These are phyloP conservation scores for Gobio occitaniae DNA, from an alignment of 2,797 vertebrate species.

Conservation along the genomic window DNA sequence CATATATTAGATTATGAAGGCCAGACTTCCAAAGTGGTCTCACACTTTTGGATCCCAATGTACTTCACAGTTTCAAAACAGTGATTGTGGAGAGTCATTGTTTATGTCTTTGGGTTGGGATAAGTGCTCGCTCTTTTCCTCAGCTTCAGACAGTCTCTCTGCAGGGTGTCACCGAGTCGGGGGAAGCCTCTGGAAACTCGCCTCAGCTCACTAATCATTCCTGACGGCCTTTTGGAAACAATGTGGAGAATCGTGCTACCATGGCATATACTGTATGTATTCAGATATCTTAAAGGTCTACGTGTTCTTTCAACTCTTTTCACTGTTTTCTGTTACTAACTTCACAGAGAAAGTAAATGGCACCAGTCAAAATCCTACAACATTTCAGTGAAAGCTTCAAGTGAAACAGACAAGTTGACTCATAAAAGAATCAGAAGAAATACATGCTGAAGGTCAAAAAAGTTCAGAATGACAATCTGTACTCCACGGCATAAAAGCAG, in stretches of 20 bases:
- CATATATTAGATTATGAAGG: not conserved
- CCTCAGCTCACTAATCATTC: conserved; percentile 51
- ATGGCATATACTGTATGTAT: conserved; percentile 19
- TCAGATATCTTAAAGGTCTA: conserved; percentile 31
- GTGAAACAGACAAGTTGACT: conserved; percentile 11
- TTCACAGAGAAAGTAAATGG: conserved; percentile 26
- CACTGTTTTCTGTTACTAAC: conserved; percentile 22
- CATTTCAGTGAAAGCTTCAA: conserved; percentile 11
- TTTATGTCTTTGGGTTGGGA: conserved; percentile 9
- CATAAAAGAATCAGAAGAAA: conserved; percentile 26
- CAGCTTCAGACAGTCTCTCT: conserved; percentile 49
- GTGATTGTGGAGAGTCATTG: conserved; percentile 1
- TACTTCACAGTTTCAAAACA: conserved; percentile 24
- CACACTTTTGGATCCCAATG: not conserved
- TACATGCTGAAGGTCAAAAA: conserved; percentile 17
- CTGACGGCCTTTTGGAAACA: conserved; percentile 55
- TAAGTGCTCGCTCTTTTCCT: not conserved
- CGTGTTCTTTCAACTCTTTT: conserved; percentile 31
- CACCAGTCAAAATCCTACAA: conserved; percentile 25
- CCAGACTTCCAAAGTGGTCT: not conserved
- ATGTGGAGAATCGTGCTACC: conserved; percentile 13
- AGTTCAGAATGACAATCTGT: not conserved
- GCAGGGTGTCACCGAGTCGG: conserved; percentile 40
- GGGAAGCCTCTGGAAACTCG: conserved; percentile 52
- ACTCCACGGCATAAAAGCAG: conserved; percentile 12